Evolutionary conservation across 2,888 invertebrate genomes (phyloP).

Genomic region (Temnothorax ravouxi): DNA sequence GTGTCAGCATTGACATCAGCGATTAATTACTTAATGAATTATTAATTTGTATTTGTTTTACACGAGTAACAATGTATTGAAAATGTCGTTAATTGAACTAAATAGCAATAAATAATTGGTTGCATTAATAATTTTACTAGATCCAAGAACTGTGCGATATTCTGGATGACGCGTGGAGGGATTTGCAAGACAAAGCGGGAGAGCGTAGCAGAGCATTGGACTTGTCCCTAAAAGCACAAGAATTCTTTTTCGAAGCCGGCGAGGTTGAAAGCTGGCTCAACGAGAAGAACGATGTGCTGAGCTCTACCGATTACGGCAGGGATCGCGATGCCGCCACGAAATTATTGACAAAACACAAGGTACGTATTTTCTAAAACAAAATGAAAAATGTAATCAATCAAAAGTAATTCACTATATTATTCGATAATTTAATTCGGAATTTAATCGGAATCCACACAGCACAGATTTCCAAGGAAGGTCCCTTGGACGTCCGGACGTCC

Average conservation of each 20-base stretch:
- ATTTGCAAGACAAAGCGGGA: slow-evolving; percentile 90
- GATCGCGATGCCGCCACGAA: slow-evolving; percentile 97
- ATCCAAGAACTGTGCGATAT: slow-evolving; percentile 92
- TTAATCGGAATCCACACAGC: too few species aligned
- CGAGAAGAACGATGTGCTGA: slow-evolving; percentile 94
- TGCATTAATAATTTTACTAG: slow-evolving; percentile 84
- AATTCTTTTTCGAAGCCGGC: slow-evolving; percentile 96
- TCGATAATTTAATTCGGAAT: background rate
- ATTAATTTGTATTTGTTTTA: slow-evolving; percentile 32
- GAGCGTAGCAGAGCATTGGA: slow-evolving; percentile 93
- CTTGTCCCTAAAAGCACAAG: slow-evolving; percentile 95
- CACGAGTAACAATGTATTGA: slow-evolving; percentile 18
- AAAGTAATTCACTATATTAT: background rate
- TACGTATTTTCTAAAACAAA: slow-evolving; percentile 78
- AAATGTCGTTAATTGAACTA: slow-evolving; percentile 10
- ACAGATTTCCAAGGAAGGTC: too few species aligned
- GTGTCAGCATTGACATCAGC: slow-evolving; percentile 18
- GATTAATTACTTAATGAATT: slow-evolving; percentile 12
- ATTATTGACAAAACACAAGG: slow-evolving; percentile 97
- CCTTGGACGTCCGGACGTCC: too few species aligned
- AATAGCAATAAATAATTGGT: slow-evolving; percentile 24
- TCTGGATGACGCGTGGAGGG: slow-evolving; percentile 91
- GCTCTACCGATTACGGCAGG: slow-evolving; percentile 94
- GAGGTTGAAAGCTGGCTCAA: slow-evolving; percentile 97
- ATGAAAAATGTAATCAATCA: background rate